Conservation (phyloP, 2,113 vertebrate species). For the Notiomystis cincta region DNA sequence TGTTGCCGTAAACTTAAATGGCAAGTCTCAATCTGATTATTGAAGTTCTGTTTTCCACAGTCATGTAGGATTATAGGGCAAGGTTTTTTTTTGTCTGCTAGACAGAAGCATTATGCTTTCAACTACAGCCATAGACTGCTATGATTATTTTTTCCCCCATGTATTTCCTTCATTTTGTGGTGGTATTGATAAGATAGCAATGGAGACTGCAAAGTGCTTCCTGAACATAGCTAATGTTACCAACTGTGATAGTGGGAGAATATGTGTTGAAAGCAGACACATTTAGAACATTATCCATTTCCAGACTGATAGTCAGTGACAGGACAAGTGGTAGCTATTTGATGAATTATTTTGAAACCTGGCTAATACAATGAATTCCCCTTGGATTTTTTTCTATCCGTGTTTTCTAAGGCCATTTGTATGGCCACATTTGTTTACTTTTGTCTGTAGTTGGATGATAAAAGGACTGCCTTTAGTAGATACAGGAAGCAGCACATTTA, state of each 20-base stretch:
- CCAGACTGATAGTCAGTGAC: constrained; percentile 28
- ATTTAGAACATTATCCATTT: constrained; percentile 56
- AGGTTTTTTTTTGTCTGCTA: constrained; percentile 8
- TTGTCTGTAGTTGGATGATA: neutral
- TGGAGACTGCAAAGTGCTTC: constrained; percentile 34
- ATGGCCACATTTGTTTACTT: neutral
- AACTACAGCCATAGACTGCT: neutral
- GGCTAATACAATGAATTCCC: neutral
- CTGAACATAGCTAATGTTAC: constrained; percentile 28
- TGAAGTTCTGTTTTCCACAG: constrained; percentile 47
- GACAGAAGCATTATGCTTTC: constrained; percentile 46
- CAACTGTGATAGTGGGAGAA: neutral
- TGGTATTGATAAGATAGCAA: constrained; percentile 23
- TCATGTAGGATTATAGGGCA: constrained; percentile 2
- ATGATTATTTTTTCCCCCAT: neutral
- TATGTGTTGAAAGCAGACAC: constrained; percentile 4
- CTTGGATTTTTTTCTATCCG: neutral
- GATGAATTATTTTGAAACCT: constrained; percentile 54
- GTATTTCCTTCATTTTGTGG: constrained; percentile 33
- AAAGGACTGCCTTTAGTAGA: constrained; percentile 14
- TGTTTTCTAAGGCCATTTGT: constrained; percentile 16
- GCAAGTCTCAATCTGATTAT: constrained; percentile 61
- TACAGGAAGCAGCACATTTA: neutral
- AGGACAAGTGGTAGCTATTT: constrained; percentile 41
- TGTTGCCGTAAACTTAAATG: constrained; percentile 59